Conservation (phyloP, 2,113 vertebrate species). For the Psephotus haematonotus region DNA sequence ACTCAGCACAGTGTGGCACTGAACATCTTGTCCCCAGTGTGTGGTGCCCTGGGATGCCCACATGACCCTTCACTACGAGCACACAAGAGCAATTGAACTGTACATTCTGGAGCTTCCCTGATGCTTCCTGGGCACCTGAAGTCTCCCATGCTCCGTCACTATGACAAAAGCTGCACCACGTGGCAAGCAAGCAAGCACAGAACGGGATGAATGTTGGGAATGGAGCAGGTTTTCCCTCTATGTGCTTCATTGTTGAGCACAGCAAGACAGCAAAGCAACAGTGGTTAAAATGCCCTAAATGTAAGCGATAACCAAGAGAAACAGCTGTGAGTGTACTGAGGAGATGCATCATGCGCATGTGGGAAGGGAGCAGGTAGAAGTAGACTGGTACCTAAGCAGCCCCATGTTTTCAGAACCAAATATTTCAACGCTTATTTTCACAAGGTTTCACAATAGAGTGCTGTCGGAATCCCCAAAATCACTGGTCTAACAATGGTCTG, state of each 20-base stretch:
- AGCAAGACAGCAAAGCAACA: neutral
- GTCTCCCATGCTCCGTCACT: neutral
- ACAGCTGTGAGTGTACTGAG: neutral
- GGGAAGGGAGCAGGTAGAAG: neutral
- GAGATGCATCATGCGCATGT: rapidly evolving
- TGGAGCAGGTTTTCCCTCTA: neutral
- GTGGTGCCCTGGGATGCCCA: neutral
- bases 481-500: neutral
- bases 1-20: neutral
- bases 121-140: neutral
- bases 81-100: neutral
- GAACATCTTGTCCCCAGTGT: neutral
- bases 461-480: neutral
- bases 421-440: neutral
- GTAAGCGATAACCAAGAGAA: neutral
- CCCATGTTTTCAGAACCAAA: neutral
- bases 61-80: neutral
- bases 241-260: neutral
- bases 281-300: neutral
- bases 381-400: neutral
- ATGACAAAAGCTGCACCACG: neutral
- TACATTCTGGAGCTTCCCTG: neutral
- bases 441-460: neutral
- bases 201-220: neutral
- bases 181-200: neutral